Evolutionary conservation across 2,797 vertebrate genomes (phyloP).

Genomic region (Diplodus puntazzo): DNA sequence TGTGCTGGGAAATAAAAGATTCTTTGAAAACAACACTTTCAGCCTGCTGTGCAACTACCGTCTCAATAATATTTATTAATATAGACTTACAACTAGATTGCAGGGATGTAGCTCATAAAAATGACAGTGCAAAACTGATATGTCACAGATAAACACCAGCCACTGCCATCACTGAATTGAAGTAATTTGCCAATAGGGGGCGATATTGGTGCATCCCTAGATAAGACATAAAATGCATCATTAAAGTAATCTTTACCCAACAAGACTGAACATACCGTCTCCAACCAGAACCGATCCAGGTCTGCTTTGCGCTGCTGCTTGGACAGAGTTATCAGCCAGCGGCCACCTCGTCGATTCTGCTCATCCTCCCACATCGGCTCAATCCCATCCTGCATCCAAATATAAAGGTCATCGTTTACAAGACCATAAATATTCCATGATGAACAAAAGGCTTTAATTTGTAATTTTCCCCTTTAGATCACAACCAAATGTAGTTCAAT

Average conservation of each 20-base stretch:
- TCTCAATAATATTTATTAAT: no score
- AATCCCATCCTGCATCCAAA: constrained; percentile 91
- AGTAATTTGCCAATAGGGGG: no score
- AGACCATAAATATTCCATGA: not conserved
- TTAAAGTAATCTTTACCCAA: not conserved
- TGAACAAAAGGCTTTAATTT: not conserved
- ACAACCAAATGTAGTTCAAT: not conserved
- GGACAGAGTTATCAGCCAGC: constrained; percentile 96
- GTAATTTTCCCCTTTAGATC: not conserved
- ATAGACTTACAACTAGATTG: no score
- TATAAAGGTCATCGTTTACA: not conserved
- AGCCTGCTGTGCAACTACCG: no score
- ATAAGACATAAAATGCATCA: not conserved
- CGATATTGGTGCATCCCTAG: not conserved
- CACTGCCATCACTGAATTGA: no score
- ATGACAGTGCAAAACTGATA: no score
- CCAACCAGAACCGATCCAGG: constrained; percentile 98
- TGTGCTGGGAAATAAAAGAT: no score
- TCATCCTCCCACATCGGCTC: constrained; percentile 99
- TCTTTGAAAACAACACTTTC: no score
- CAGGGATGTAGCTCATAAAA: no score
- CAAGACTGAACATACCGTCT: constrained; percentile 87
- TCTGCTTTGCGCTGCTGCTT: constrained; percentile 95
- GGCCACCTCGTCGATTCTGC: constrained; percentile 93
- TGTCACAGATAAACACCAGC: no score